A percentile compares a stretch with the other conserved stretches of the same genome.
Evolutionary conservation across 2,113 vertebrate species (phyloP).

Genomic region (Ceyx margarethae): DNA sequence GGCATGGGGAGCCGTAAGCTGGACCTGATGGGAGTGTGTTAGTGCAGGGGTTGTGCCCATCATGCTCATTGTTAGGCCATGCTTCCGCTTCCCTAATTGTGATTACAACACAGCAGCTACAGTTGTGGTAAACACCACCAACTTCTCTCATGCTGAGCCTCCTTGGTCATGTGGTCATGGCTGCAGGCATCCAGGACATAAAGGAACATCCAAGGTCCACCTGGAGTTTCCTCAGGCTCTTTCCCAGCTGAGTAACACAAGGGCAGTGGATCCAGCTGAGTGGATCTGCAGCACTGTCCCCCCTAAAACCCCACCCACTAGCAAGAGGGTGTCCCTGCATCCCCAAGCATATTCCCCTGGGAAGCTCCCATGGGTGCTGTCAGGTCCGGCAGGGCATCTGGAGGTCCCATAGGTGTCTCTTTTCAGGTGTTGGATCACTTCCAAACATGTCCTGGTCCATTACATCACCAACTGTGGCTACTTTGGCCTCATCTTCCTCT

Average conservation of each 20-base stretch:
- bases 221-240: neutral
- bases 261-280: neutral
- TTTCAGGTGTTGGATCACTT: constrained; percentile 83
- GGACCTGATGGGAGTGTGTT: fast-evolving
- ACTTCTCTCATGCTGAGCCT: neutral
- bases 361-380: neutral
- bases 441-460: constrained; percentile 51
- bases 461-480: constrained; percentile 78
- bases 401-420: neutral
- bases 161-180: fast-evolving
- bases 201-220: neutral
- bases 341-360: neutral
- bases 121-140: neutral
- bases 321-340: neutral
- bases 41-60: neutral
- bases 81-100: neutral
- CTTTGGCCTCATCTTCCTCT: constrained; percentile 78
- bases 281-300: fast-evolving
- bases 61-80: fast-evolving
- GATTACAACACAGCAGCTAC: neutral
- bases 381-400: neutral
- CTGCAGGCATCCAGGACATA: neutral
- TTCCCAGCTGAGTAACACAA: neutral
- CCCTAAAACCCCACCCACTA: neutral
- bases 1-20: neutral